Evolutionary conservation across 2,113 vertebrate genomes (phyloP).

Genomic region (Sylvietta virens): DNA sequence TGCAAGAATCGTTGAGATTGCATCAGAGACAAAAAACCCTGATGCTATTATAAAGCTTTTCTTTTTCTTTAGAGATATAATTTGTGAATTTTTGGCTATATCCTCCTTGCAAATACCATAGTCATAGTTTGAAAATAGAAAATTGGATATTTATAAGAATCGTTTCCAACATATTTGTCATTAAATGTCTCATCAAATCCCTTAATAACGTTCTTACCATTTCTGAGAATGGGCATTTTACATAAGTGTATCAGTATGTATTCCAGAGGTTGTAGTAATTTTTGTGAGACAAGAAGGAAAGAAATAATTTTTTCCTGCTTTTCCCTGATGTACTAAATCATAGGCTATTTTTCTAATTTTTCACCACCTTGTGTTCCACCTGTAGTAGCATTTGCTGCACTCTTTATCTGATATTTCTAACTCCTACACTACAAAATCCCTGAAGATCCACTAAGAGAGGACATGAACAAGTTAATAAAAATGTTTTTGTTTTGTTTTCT

Average conservation of each 20-base stretch:
- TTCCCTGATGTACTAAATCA: neutral
- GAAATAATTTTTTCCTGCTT: neutral
- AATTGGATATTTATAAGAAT: neutral
- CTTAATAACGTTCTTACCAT: neutral
- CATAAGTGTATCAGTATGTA: neutral
- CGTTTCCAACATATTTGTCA: neutral
- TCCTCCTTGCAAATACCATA: neutral
- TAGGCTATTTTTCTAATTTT: neutral
- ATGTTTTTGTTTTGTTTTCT: neutral
- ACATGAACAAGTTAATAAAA: neutral
- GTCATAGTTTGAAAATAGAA: neutral
- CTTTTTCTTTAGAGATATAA: neutral
- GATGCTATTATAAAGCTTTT: neutral
- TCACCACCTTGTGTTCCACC: neutral
- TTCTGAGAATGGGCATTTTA: neutral
- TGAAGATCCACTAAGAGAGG: neutral
- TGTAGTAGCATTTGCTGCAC: neutral
- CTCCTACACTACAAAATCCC: neutral
- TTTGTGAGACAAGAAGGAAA: neutral
- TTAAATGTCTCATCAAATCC: neutral
- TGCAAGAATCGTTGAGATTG: neutral
- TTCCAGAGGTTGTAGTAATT: neutral
- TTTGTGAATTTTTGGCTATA: neutral
- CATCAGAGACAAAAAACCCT: neutral
- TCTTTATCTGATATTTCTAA: neutral